Conservation (phyloP, 2,888 invertebrate species). For the Antheraea assamensis region DNA sequence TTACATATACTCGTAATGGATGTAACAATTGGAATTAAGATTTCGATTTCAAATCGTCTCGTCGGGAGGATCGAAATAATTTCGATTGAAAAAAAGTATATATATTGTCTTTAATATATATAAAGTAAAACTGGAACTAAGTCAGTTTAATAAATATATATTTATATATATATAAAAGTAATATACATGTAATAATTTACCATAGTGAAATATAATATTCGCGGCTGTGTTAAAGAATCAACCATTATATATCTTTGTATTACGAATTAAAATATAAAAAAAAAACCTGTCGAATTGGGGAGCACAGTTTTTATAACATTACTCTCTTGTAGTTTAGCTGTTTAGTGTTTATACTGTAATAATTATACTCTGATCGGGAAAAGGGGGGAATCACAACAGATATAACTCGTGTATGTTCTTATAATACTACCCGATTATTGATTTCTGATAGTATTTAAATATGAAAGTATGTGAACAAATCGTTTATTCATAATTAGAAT, state of each 20-base stretch:
- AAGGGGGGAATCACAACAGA: neutral
- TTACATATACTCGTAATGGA: neutral
- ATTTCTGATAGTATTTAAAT: neutral
- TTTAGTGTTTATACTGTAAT: neutral
- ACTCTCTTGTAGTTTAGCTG: neutral
- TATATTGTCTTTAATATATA: neutral
- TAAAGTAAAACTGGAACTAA: neutral
- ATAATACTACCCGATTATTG: neutral
- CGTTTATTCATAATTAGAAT: neutral
- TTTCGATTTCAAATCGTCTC: neutral
- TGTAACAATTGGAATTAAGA: neutral
- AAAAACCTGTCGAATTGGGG: slow-evolving; percentile 34
- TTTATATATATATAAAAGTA: neutral
- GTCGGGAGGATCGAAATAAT: neutral
- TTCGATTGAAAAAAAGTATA: slow-evolving; percentile 8
- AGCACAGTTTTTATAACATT: slow-evolving; percentile 23
- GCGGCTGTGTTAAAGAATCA: slow-evolving; percentile 69
- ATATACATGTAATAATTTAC: slow-evolving; percentile 4
- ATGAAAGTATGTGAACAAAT: neutral
- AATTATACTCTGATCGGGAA: neutral
- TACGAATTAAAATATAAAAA: slow-evolving; percentile 3
- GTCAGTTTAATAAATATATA: neutral
- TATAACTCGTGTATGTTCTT: neutral
- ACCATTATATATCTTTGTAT: slow-evolving; percentile 48
- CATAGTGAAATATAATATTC: slow-evolving; percentile 29